Base-by-base conservation (phyloP, 2,888 invertebrate genomes). In the Morpho achilles region DNA sequence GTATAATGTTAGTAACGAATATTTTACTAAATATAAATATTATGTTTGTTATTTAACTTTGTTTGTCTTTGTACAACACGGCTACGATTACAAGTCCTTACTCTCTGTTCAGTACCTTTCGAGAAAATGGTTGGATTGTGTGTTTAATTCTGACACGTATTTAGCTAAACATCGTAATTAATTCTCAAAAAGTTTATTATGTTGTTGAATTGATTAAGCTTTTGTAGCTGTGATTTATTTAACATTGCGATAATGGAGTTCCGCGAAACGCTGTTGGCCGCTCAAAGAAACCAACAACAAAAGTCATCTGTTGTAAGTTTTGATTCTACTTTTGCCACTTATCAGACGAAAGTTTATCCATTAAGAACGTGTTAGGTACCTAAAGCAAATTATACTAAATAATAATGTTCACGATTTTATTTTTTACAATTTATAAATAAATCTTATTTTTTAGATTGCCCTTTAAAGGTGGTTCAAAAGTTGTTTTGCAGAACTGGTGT, bases 261-360 rank as follows among this genome's bases (percentile, higher is more conserved):
- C 67, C 86, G 89, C 7, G 89, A 90, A 69, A 90, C 90, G 16
- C 76, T 90, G 63, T 73, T 90, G 63, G 90, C 89, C 72, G 90
- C 90, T 61, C 90, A 90, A 73, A 76, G 87, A 72, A 90, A 90
- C 80, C 89, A 90, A 87, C 89, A 90, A 87, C 85, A 88, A 77
- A 88, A 90, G 76, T 87, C 90, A 81, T 87, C 88, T 83, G 69
- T 84, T 66, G 89, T 88, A 77, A 88, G 87, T 86, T 72, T 72
- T 64, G 58, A 67, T 69, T 51, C 61, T 65, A 66, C 47, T 67
- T 70, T 67, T 65, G 62, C 64, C 58, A 65, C 57, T 40, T 50
- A 44, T 43, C 48, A 50, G 39, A 39, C 55, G 44, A 55, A 49
- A 55, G 43, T 55, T 55, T 43, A 43, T 55, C 45, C 10, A 60